Base-by-base conservation (phyloP, 2,113 vertebrate species). In the Odocoileus hemionus region DNA sequence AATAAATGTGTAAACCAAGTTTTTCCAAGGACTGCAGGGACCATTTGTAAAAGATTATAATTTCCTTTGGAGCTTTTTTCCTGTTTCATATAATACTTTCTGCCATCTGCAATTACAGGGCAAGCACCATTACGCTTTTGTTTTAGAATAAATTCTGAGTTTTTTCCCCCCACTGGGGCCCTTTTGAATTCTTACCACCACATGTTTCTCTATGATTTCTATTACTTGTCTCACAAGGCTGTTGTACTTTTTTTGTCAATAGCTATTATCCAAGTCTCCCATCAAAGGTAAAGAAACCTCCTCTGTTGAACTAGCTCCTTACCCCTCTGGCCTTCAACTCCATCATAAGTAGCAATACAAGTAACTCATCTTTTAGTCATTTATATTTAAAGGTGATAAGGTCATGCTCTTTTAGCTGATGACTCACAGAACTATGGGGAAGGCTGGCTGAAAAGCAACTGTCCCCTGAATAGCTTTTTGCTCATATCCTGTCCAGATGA, bases 401-500 rank as follows among this genome's bases (percentile, higher is more conserved):
- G 15, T 10, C 57, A 28, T 0, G 5, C 7, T 88, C 58, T 30
- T 45, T 36, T 52, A 82, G 5, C 6, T 82, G 91, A 55, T 47
- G 19, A 16, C 30, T 89, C 92, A 43, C 23, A 61, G 67, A 92
- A 5, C 36, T 52, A 25, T 90, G 74, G 52, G 16, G 13, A 94
- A 96, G 57, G 2, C 5, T 6, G 15, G 7, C 21, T 33, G 39
- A 43, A 78, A 82, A 55, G 50, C 60, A 93, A 0, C 36, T 94
- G 91, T 70, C 82, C 54, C 92, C 64, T 91, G 45, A 95, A 47
- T 90, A 80, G 36, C 23, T 90, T 95, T 88, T 88, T 78, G 55
- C 55, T 98, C 88, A 93, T 91, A 86, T 95, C 94, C 91, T 97
- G 25, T n/a, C 23, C 43, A 39, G 82, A 93, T 95, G 80, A 97